A percentile compares a stretch with the other conserved stretches of the same genome.
Evolutionary conservation across 2,113 vertebrate species (phyloP).

Genomic region (Tupaia tana): DNA sequence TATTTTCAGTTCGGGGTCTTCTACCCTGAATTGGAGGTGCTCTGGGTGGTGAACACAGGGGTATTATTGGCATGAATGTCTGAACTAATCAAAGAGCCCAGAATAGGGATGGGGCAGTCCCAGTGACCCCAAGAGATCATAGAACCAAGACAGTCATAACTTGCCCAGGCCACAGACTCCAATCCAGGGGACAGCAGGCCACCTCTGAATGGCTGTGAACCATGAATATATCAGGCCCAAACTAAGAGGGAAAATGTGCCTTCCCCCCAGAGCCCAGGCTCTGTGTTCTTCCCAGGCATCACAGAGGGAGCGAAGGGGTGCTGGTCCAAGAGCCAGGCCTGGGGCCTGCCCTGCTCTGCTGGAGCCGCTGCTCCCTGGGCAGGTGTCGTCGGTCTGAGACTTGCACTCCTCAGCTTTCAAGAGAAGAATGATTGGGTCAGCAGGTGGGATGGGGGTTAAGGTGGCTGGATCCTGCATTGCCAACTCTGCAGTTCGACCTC

Average conservation of each 20-base stretch:
- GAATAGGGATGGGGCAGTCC: not conserved
- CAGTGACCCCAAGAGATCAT: not conserved
- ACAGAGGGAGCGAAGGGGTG: fast-evolving
- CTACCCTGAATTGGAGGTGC: not conserved
- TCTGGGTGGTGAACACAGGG: not conserved
- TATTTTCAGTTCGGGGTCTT: not conserved
- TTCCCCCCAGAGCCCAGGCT: not conserved
- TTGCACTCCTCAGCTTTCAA: not conserved
- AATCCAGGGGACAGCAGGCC: not conserved
- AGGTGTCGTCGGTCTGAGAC: not conserved
- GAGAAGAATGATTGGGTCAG: not conserved
- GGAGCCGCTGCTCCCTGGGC: not conserved
- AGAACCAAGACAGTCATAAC: no score
- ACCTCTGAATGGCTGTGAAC: not conserved
- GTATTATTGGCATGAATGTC: not conserved
- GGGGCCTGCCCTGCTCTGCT: not conserved
- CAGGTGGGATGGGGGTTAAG: no score
- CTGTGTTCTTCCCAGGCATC: fast-evolving
- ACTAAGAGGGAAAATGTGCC: not conserved
- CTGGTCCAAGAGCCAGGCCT: no score
- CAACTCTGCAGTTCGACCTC: no score
- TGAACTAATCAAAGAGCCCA: not conserved
- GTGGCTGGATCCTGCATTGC: no score
- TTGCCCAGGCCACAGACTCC: not conserved
- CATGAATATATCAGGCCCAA: not conserved